Conservation (phyloP, 2,113 vertebrate species). For the Bubo blakistoni region DNA sequence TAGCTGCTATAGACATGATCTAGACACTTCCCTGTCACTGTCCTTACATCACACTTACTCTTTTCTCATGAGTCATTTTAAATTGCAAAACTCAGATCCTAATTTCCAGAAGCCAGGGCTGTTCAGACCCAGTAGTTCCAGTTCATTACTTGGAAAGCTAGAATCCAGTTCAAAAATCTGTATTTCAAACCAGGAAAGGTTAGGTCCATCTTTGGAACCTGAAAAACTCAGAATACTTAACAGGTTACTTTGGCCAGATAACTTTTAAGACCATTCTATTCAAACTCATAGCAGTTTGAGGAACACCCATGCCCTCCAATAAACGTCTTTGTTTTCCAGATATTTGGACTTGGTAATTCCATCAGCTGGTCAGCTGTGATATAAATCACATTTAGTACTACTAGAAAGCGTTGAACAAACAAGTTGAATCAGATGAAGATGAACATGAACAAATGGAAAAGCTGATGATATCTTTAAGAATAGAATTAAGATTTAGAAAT, state of each 20-base stretch:
- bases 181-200: neutral
- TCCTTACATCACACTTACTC: neutral
- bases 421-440: neutral
- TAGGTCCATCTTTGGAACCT: neutral
- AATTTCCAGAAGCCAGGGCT: neutral
- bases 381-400: neutral
- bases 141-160: neutral
- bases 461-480: neutral
- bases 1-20: neutral
- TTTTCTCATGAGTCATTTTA: neutral
- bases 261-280: neutral
- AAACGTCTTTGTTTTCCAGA: neutral
- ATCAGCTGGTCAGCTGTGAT: neutral
- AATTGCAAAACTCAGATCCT: neutral
- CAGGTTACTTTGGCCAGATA: neutral
- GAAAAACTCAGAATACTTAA: neutral
- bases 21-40: neutral
- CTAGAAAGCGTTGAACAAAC: neutral
- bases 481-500: neutral
- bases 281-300: neutral
- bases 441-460: neutral
- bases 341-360: neutral
- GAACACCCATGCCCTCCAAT: neutral
- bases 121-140: neutral
- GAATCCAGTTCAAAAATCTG: neutral